A percentile compares a stretch with the other conserved stretches of the same genome.
These are phyloP conservation scores for Euwallacea similis DNA, from an alignment of 1,140 invertebrate genomes.

Conservation along the genomic window DNA sequence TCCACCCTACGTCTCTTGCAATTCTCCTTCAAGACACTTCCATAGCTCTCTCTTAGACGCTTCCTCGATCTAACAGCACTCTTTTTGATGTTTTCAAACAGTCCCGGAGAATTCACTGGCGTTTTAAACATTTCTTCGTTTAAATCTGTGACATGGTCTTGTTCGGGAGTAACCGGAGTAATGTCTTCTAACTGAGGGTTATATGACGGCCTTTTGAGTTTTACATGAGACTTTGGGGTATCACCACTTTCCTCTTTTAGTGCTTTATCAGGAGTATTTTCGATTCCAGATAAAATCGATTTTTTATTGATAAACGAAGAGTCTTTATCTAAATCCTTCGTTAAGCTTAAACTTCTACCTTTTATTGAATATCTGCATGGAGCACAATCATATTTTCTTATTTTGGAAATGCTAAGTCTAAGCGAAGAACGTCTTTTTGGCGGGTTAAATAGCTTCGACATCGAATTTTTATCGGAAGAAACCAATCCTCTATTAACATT, in stretches of 20 bases:
- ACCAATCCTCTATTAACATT: too few species aligned
- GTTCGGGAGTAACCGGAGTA: constrained; percentile 34
- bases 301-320: background rate
- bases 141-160: constrained; percentile 6
- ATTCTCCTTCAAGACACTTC: constrained; percentile 6
- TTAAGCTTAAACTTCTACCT: too few species aligned
- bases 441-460: too few species aligned
- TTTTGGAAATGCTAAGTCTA: too few species aligned
- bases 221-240: constrained; percentile 34
- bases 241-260: constrained; percentile 5
- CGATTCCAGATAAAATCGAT: background rate
- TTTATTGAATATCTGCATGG: too few species aligned
- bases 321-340: too few species aligned
- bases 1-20: constrained; percentile 24
- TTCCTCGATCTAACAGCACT: constrained; percentile 34
- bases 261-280: constrained; percentile 11
- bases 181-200: constrained; percentile 38
- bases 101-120: constrained; percentile 36
- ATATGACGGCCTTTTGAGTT: constrained; percentile 8
- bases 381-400: too few species aligned
- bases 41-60: constrained; percentile 22
- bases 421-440: too few species aligned
- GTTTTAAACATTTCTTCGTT: constrained; percentile 37
- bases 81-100: constrained; percentile 39
- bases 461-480: too few species aligned